These are phyloP conservation scores for Pseudomyrmex gracilis DNA, from an alignment of 1,140 invertebrate genomes.

Conservation along the genomic window DNA sequence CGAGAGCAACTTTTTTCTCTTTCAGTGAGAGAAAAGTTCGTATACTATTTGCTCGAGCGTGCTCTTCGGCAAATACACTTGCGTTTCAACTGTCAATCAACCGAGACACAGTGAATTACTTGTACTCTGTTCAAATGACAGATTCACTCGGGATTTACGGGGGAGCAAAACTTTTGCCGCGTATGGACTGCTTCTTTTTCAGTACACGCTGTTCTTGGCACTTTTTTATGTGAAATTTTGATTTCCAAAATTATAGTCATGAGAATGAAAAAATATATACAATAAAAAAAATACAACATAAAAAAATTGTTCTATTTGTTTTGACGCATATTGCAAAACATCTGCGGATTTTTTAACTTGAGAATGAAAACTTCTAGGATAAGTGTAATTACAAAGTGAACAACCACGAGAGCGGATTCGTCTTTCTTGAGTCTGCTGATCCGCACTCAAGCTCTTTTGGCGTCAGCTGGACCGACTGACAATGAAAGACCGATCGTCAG, in stretches of 20 bases:
- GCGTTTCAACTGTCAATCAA: conserved; percentile 69
- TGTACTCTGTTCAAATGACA: conserved; percentile 21
- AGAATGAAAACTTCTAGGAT: neutral
- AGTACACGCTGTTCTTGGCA: neutral
- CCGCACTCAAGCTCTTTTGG: conserved; percentile 32
- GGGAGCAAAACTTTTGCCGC: neutral
- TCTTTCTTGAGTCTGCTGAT: conserved; percentile 37
- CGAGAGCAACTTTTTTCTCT: conserved; percentile 22
- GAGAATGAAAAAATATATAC: neutral
- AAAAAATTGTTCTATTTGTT: neutral
- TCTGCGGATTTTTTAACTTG: neutral
- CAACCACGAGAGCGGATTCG: conserved; percentile 30
- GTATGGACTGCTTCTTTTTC: neutral
- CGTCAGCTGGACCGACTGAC: conserved; percentile 46
- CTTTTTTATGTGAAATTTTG: neutral
- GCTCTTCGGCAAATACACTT: neutral
- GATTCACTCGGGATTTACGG: conserved; percentile 49
- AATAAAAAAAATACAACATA: neutral
- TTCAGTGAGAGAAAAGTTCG: conserved; percentile 65
- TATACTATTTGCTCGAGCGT: conserved; percentile 59
- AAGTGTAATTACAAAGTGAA: conserved; percentile 12
- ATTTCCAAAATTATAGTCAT: neutral
- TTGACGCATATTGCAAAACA: neutral
- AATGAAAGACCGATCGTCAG: conserved; percentile 62
- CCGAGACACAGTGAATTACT: conserved; percentile 74